Percentiles rank a stretch among this genome's conserved stretches.
Conservation (phyloP, 2,797 vertebrate genomes). For the Triplophysa yarkandensis region DNA sequence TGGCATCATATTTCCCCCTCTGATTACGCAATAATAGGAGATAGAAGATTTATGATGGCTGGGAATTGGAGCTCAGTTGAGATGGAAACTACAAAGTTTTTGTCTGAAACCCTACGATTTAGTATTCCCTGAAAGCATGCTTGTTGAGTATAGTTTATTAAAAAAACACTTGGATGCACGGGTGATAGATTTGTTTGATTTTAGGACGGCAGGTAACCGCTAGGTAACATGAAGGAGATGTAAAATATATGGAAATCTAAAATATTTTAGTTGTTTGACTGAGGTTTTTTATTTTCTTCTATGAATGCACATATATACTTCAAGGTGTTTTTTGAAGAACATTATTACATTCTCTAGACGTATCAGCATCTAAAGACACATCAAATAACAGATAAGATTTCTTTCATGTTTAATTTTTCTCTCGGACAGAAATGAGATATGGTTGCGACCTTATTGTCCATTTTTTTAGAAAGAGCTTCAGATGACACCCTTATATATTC, state of each 20-base stretch:
- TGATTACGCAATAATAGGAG: conserved; percentile 43
- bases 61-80: conserved; percentile 30
- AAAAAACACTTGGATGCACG: conserved; percentile 27
- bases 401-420: no score
- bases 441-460: no score
- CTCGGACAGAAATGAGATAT: no score
- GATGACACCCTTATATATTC: neutral
- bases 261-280: neutral
- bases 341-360: no score
- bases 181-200: conserved; percentile 18
- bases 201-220: neutral
- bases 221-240: neutral
- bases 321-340: no score
- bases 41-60: conserved; percentile 48
- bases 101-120: conserved; percentile 34
- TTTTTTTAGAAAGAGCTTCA: neutral
- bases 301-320: no score
- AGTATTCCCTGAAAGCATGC: conserved; percentile 27
- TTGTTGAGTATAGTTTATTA: conserved; percentile 25
- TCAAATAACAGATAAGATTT: no score
- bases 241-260: neutral
- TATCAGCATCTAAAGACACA: no score
- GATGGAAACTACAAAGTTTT: conserved; percentile 38
- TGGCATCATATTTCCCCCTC: conserved; percentile 50
- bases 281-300: neutral